Evolutionary conservation across 2,888 invertebrate genomes (phyloP).

Genomic region (Cephus sareptanus): DNA sequence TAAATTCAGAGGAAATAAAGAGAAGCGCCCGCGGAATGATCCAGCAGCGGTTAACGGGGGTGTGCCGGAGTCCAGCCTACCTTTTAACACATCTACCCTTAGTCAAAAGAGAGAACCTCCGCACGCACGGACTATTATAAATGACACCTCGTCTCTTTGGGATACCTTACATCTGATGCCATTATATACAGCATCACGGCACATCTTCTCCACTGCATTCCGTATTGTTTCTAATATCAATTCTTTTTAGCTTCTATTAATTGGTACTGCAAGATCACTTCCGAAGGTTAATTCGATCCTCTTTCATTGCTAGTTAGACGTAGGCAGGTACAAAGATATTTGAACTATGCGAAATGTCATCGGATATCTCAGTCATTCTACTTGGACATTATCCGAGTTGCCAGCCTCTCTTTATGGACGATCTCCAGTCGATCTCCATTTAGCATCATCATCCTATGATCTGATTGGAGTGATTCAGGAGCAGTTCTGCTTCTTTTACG

Average conservation of each 20-base stretch:
- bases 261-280: neutral
- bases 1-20: conserved; percentile 62
- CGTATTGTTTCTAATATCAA: neutral
- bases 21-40: conserved; percentile 51
- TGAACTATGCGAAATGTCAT: neutral
- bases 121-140: conserved; percentile 61
- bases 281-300: neutral
- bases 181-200: conserved; percentile 6
- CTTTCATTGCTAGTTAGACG: neutral
- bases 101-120: conserved; percentile 30
- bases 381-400: neutral
- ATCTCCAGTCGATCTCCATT: neutral
- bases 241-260: neutral
- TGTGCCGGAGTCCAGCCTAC: conserved; percentile 63
- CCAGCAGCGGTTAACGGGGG: conserved; percentile 60
- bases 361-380: neutral
- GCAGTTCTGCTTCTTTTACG: neutral
- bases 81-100: conserved; percentile 62
- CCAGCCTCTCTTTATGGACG: neutral
- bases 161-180: neutral
- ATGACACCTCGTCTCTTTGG: conserved; percentile 46
- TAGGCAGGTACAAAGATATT: neutral
- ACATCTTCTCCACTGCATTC: neutral
- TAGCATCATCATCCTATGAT: neutral
- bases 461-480: neutral